Evolutionary conservation across 1,140 invertebrate genomes (phyloP), one percentile per base, ranked within the genome.

Genomic region (Neocloeon triangulifer): DNA sequence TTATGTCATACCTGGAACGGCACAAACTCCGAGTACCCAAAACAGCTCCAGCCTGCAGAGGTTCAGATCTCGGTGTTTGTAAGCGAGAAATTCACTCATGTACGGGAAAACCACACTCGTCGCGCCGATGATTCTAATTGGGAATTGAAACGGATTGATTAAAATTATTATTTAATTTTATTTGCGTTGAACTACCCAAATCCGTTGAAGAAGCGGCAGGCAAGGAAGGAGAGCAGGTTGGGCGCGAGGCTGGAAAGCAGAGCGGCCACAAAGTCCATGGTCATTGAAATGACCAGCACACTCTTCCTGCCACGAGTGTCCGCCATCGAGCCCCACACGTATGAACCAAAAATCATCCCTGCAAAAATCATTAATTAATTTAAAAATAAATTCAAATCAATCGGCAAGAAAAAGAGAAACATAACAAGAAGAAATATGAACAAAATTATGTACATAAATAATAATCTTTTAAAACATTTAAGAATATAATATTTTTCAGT

Each of bases 261-360:
- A 9, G 74, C 75, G 30, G 70, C 66, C 3, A 79, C 45, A 27
- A 74, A 77, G 46, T 84, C 80, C 43, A 81, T 59, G 4, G 79
- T 47, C 25, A 84, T 58, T 0, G 77, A 73, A 10, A 66, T 67
- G 23, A 82, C 69, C 32, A 85, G 51, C 10, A 81, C 71, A 6
- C 67, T 48, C 45, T 74, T 69, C 16, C 81, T 62, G 1, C 81
- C 81, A 41, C 71, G 69, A 0, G 71, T 74, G 50, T 86, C 81
- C 38, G 79, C 79, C 41, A 85, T 55, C 39, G 72, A 79, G 19
- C 80, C 80, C 79, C 79, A 85, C 49, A 84, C 70, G 53, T 81
- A 82, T n/a, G 78, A 81, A 12, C 80, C 79, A 36, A 82, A 55
- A 34, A 85, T 68, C 80, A 86, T 85, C 38, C 81, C 80, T 79